These are phyloP conservation scores for Perognathus longimembris DNA, from an alignment of 2,113 vertebrate species.

Conservation along the genomic window DNA sequence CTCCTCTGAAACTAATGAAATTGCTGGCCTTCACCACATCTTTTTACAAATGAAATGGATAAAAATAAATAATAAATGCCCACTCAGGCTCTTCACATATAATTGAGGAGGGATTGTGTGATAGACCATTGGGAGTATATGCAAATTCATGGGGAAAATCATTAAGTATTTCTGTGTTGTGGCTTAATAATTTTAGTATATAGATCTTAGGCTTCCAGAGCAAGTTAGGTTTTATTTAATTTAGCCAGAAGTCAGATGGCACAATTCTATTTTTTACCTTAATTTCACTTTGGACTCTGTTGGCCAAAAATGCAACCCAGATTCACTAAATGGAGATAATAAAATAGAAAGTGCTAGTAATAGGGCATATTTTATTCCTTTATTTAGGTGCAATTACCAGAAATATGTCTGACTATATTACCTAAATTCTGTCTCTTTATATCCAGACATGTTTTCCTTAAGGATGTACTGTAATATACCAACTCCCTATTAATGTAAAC, in stretches of 20 bases:
- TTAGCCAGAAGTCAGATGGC: background rate
- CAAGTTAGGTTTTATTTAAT: background rate
- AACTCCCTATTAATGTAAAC: background rate
- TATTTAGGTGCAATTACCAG: background rate
- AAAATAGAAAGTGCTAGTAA: background rate
- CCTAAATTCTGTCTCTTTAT: background rate
- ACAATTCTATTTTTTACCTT: background rate
- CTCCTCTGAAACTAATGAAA: background rate
- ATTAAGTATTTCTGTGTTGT: background rate
- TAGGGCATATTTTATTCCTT: background rate
- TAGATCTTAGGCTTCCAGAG: rapidly evolving
- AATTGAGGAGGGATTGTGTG: background rate
- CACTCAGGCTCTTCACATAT: background rate
- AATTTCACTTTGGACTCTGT: background rate
- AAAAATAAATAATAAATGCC: background rate
- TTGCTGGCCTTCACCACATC: background rate
- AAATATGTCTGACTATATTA: background rate
- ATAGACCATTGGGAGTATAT: background rate
- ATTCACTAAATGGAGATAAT: background rate
- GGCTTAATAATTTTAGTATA: background rate
- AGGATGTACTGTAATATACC: background rate
- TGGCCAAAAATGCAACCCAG: background rate
- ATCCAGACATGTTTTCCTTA: background rate
- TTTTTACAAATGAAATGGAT: background rate
- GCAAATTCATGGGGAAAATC: background rate